Evolutionary conservation across 30 jellyfish, hydroid and myxozoan species (phyloP).

Genomic region (Aurelia sp.): DNA sequence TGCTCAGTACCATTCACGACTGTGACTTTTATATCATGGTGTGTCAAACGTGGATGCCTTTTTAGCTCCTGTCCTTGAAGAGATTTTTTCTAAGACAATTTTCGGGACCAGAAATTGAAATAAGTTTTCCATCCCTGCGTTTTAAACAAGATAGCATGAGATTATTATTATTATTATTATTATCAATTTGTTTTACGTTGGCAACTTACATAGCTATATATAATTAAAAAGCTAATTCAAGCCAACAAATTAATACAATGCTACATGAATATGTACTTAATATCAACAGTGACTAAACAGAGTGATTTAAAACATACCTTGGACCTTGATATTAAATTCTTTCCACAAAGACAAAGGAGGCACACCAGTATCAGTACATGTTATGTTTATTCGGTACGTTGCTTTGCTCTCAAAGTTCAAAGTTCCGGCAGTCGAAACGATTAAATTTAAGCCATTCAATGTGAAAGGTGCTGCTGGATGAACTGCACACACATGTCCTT

Average conservation of each 20-base stretch:
- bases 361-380: slow-evolving; percentile 67
- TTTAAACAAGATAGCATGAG: no score
- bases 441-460: slow-evolving; percentile 35
- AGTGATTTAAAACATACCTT: slow-evolving; percentile 16
- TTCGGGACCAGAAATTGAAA: neutral
- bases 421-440: slow-evolving; percentile 7
- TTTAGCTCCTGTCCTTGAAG: no score
- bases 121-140: neutral
- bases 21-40: no score
- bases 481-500: slow-evolving; percentile 57
- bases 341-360: slow-evolving; percentile 60
- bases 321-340: slow-evolving; percentile 21
- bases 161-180: no score
- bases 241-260: no score
- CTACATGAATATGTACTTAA: no score
- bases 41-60: no score
- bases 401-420: slow-evolving; percentile 38
- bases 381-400: slow-evolving; percentile 4
- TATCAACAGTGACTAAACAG: neutral
- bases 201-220: no score
- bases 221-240: no score
- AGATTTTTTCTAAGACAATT: neutral
- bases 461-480: slow-evolving; percentile 43
- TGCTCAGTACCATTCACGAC: no score
- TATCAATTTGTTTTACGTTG: no score